Base-by-base conservation (phyloP, 2,797 vertebrate genomes). In the Paramormyrops hopkinsi region DNA sequence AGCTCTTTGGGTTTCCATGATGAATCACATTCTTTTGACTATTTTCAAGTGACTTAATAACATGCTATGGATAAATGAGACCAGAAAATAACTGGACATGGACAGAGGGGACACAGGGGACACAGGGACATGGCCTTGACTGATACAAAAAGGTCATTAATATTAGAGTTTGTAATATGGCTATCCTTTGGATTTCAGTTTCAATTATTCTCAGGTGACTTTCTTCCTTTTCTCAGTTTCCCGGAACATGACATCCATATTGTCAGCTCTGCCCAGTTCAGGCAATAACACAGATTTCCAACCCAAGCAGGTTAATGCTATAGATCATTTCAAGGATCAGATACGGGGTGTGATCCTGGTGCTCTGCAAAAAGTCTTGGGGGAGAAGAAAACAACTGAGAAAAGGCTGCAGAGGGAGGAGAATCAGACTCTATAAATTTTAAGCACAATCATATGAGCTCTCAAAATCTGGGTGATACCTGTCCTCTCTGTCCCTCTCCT, bases 241-340 rank as follows among this genome's bases (percentile, higher is more conserved):
- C 85, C 51, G 37, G 91, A 89, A 79, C 88, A 89, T 91, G 94
- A 90, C 88, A 90, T 93, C 91, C 88, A 86, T 89, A 92, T 88
- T 93, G 94, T 93, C 93, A 93, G 90, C 86, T 65, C 83, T 92
- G 90, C 87, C 85, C 85, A 89, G 88, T 90, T 87, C 89, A 92
- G 90, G 89, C 88, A 88, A 91, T 91, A 82, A 90, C 88, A 92
- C 94, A 92, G 93, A 92, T 93, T 90, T 92, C 91, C 93, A 93
- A 93, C 93, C 93, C 92, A 88, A 91, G 90, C 89, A 69, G 90
- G 89, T 91, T 91, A 92, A 29, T 90, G 88, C 87, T 91, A 90
- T 93, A 90, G 53, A 88, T 89, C 91, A 90, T 88, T 93, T 56
- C 65, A 19, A 54, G 89, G 59, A 69, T 73, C 59, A 33, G 53